These are phyloP conservation scores for Gracilinanus agilis DNA, from an alignment of 2,113 vertebrate species.

Conservation along the genomic window DNA sequence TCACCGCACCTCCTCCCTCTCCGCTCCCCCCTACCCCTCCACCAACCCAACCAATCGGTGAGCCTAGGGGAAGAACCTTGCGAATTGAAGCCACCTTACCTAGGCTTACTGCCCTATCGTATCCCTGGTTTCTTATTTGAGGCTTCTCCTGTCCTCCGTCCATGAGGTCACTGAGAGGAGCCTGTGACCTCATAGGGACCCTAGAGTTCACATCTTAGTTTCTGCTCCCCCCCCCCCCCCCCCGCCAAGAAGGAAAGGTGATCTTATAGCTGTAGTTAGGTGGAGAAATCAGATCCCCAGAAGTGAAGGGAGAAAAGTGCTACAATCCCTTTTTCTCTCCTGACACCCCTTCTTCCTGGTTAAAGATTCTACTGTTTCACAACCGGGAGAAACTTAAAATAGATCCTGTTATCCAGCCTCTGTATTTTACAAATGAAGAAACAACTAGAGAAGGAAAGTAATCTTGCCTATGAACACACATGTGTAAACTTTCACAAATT, in stretches of 20 bases:
- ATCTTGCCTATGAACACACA: neutral
- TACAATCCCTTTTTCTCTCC: slow-evolving; percentile 4
- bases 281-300: slow-evolving; percentile 55
- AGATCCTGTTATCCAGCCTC: neutral
- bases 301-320: slow-evolving; percentile 12
- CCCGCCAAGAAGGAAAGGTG: neutral
- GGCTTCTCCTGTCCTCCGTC: neutral
- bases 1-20: neutral
- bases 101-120: neutral
- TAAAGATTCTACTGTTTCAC: neutral
- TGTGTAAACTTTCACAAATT: neutral
- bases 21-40: neutral
- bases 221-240: slow-evolving; percentile 48
- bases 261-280: slow-evolving; percentile 34
- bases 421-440: neutral
- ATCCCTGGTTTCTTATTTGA: neutral
- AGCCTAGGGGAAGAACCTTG: neutral
- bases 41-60: neutral
- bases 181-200: slow-evolving; percentile 64
- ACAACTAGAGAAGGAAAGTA: neutral
- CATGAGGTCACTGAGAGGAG: slow-evolving; percentile 60
- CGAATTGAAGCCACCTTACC: neutral
- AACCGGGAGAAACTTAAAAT: neutral
- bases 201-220: slow-evolving; percentile 54
- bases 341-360: neutral